Conservation (phyloP, 2,113 vertebrate species). For the Corythornis vintsioides region DNA sequence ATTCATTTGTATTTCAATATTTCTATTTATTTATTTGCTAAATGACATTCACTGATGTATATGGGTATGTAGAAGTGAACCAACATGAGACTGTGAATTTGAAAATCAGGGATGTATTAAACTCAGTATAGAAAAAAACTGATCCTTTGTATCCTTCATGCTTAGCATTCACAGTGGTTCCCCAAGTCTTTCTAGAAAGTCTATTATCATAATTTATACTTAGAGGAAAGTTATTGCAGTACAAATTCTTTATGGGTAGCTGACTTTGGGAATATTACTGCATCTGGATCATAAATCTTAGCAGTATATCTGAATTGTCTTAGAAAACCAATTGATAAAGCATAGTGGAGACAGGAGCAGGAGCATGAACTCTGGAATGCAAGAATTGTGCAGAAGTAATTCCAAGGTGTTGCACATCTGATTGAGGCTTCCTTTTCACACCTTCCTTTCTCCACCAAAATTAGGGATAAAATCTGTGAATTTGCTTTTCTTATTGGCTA, state of each 20-base stretch:
- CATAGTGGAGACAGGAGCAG: not conserved
- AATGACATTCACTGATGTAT: not conserved
- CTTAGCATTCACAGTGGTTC: not conserved
- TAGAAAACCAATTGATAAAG: not conserved
- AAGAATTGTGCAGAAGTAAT: not conserved
- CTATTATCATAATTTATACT: not conserved
- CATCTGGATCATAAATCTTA: not conserved
- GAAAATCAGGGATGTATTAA: not conserved
- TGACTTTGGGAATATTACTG: not conserved
- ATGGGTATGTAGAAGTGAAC: not conserved
- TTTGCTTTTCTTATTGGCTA: not conserved
- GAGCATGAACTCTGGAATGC: not conserved
- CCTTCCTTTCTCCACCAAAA: not conserved
- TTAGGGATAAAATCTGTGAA: not conserved
- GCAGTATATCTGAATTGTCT: not conserved
- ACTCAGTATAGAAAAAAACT: not conserved
- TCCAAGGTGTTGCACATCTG: fast-evolving
- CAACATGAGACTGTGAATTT: not conserved
- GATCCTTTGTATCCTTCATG: not conserved
- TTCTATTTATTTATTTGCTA: not conserved
- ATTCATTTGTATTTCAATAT: not conserved
- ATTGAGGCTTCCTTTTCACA: not conserved
- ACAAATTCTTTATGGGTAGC: not conserved
- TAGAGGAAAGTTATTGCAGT: not conserved
- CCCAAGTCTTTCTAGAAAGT: not conserved